Percentiles rank a stretch among this genome's conserved stretches.
Evolutionary conservation across 2,797 vertebrate genomes (phyloP).

Genomic region (Cyclopterus lumpus): DNA sequence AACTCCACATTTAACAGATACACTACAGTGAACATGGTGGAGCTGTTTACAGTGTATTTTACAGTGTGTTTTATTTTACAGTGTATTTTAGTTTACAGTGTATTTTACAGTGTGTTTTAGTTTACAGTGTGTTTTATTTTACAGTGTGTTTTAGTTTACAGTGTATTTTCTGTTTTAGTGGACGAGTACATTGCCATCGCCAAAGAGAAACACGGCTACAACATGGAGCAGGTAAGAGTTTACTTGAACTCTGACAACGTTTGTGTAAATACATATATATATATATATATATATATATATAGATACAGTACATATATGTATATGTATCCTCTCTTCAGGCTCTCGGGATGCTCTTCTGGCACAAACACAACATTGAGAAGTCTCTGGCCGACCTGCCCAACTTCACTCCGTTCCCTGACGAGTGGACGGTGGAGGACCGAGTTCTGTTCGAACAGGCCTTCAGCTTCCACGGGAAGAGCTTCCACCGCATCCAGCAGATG

Average conservation of each 20-base stretch:
- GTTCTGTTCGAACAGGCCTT: conserved; percentile 97
- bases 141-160: background rate
- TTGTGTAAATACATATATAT: background rate
- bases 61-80: conserved; percentile 26
- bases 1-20: background rate
- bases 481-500: conserved; percentile 98
- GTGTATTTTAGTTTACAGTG: background rate
- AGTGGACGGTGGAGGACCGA: conserved; percentile 98
- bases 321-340: conserved; percentile 85
- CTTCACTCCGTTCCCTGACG: conserved; percentile 97
- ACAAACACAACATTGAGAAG: conserved; percentile 97
- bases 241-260: conserved; percentile 46
- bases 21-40: background rate
- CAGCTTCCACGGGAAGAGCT: conserved; percentile 97
- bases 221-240: conserved; percentile 87
- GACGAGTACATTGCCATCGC: conserved; percentile 96
- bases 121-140: conserved; percentile 44
- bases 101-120: conserved; percentile 76
- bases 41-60: background rate
- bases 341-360: conserved; percentile 98
- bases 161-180: conserved; percentile 84
- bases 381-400: conserved; percentile 96
- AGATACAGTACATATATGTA: no score
- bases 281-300: no score
- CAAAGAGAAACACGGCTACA: conserved; percentile 97